Evolutionary conservation across 2,797 vertebrate species (phyloP).

Genomic region (Hybognathus amarus): DNA sequence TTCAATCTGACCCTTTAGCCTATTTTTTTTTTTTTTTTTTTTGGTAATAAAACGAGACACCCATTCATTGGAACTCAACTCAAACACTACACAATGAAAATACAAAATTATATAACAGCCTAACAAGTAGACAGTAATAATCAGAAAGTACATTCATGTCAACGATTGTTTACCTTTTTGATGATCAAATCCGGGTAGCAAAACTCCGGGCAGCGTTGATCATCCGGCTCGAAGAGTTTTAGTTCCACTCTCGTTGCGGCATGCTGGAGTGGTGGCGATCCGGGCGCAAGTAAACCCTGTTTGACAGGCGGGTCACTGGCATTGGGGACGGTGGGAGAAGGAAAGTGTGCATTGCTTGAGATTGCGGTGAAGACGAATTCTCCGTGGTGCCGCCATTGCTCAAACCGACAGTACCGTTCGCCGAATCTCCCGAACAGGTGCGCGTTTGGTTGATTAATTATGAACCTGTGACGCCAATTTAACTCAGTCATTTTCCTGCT

Average conservation of each 20-base stretch:
- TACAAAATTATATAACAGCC: no score
- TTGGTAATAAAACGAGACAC: no score
- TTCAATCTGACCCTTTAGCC: background rate
- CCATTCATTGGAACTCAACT: no score
- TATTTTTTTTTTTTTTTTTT: no score
- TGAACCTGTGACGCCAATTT: slow-evolving; percentile 22
- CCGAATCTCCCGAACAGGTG: slow-evolving; percentile 33
- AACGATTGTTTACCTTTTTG: slow-evolving; percentile 67
- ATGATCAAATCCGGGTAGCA: slow-evolving; percentile 85
- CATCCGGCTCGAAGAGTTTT: slow-evolving; percentile 84
- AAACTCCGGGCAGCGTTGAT: slow-evolving; percentile 88
- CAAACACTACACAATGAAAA: no score
- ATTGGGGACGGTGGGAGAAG: background rate
- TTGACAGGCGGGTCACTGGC: background rate
- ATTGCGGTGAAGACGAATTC: slow-evolving; percentile 51
- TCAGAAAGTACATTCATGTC: background rate
- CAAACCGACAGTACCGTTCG: background rate
- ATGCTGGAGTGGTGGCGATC: background rate
- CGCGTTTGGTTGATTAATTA: slow-evolving; percentile 36
- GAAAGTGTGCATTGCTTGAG: slow-evolving; percentile 29
- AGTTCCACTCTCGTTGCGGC: slow-evolving; percentile 35
- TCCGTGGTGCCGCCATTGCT: slow-evolving; percentile 52
- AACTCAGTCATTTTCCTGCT: background rate
- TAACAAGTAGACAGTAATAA: no score
- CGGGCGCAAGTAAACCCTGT: background rate